Percentiles rank a stretch among this genome's conserved stretches.
Conservation (phyloP, 1,140 invertebrate genomes). For the Drosophila sucinea region DNA sequence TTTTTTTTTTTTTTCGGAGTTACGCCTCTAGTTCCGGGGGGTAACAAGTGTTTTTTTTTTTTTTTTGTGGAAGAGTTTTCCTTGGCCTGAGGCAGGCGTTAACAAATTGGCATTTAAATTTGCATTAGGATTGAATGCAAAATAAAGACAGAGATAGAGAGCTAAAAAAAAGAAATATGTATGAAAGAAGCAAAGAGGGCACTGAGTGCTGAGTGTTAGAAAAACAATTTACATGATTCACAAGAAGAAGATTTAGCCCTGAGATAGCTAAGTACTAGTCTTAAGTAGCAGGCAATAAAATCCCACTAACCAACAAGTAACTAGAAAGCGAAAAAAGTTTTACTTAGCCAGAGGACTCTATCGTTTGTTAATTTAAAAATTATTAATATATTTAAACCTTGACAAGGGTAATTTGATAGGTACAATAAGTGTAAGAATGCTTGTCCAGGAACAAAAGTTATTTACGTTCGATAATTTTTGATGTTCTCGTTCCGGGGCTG, state of each 20-base stretch:
- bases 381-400: too few species aligned
- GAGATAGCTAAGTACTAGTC: neutral
- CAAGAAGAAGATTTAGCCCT: neutral
- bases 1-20: constrained; percentile 22
- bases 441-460: neutral
- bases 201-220: neutral
- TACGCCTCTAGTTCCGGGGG: constrained; percentile 39
- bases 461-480: neutral
- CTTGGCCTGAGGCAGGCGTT: constrained; percentile 38
- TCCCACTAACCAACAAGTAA: too few species aligned
- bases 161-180: neutral
- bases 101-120: constrained; percentile 67
- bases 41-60: constrained; percentile 38
- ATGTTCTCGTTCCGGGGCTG: neutral
- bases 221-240: constrained; percentile 6
- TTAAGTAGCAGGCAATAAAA: neutral
- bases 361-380: too few species aligned
- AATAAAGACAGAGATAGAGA: neutral
- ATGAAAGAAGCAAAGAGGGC: neutral
- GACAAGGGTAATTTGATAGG: too few species aligned
- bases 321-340: too few species aligned
- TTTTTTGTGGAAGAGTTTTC: constrained; percentile 34
- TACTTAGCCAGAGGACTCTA: too few species aligned
- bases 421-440: too few species aligned
- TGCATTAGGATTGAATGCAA: constrained; percentile 45